Evolutionary conservation across 2,888 invertebrate species (phyloP).

Genomic region (Orchestes rusci): DNA sequence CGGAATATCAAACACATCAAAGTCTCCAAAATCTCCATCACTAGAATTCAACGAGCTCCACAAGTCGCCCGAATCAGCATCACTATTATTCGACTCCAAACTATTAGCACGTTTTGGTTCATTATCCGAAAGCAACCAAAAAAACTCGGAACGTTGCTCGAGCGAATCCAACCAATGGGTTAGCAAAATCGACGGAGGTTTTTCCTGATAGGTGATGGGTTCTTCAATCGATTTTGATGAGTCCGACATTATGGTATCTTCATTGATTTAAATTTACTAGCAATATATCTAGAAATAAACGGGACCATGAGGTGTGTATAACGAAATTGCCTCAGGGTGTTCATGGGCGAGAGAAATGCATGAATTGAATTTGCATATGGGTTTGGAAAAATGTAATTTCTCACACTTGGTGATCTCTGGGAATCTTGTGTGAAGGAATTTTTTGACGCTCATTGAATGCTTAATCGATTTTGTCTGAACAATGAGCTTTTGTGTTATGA

Average conservation of each 20-base stretch:
- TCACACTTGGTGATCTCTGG: no score
- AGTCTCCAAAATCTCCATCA: slow-evolving; percentile 19
- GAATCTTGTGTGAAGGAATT: no score
- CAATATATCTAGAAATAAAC: not conserved
- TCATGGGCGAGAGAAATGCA: no score
- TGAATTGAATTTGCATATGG: no score
- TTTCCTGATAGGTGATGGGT: slow-evolving; percentile 11
- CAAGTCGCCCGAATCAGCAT: slow-evolving; percentile 27
- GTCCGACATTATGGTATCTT: not conserved
- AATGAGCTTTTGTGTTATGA: no score
- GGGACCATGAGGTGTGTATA: no score
- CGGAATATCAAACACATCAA: slow-evolving; percentile 26
- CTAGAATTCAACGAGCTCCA: slow-evolving; percentile 15
- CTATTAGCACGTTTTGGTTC: slow-evolving; percentile 33
- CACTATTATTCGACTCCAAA: slow-evolving; percentile 33
- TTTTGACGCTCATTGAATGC: no score
- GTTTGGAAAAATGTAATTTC: no score
- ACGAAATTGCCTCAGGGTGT: no score
- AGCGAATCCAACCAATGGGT: slow-evolving; percentile 41
- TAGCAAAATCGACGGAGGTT: slow-evolving; percentile 28
- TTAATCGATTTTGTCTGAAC: no score
- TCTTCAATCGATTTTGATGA: slow-evolving; percentile 11
- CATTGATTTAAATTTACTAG: not conserved
- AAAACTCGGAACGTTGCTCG: slow-evolving; percentile 39
- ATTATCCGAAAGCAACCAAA: slow-evolving; percentile 36